These are phyloP conservation scores for Oriolus oriolus DNA, from an alignment of 2,113 vertebrate genomes.

Conservation along the genomic window DNA sequence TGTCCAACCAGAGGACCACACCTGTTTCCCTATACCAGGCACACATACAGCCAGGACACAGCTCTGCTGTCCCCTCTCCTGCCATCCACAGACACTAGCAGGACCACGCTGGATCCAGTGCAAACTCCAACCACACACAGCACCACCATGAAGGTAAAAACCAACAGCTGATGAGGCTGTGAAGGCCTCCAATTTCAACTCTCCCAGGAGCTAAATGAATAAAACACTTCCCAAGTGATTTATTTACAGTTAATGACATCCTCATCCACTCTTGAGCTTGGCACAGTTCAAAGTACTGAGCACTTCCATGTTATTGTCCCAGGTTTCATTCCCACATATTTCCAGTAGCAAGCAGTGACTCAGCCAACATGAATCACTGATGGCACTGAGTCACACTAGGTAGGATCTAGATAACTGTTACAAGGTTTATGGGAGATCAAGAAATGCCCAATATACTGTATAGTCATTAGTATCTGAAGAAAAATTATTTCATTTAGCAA, in stretches of 20 bases:
- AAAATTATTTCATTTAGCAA: background rate
- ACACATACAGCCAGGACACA: rapidly evolving
- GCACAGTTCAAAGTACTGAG: background rate
- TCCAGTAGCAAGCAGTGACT: constrained; percentile 28
- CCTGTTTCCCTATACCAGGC: rapidly evolving
- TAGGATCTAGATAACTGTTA: background rate
- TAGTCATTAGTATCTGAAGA: background rate
- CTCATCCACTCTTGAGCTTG: background rate
- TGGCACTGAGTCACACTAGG: constrained; percentile 33
- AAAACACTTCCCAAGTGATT: constrained; percentile 13
- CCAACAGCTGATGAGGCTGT: background rate
- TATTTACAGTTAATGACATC: constrained; percentile 12
- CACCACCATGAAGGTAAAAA: background rate
- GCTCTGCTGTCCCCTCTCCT: background rate
- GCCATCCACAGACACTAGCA: rapidly evolving
- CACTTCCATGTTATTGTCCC: background rate
- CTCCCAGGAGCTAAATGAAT: background rate
- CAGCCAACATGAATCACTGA: constrained; percentile 47
- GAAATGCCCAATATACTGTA: background rate
- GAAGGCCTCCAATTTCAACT: background rate
- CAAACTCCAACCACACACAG: background rate
- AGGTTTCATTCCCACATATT: background rate
- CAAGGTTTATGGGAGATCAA: background rate
- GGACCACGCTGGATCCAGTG: background rate
- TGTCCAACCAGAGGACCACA: rapidly evolving